These are phyloP conservation scores for Scaptomyza caliginosa DNA, from an alignment of 2,888 invertebrate genomes.

Conservation along the genomic window DNA sequence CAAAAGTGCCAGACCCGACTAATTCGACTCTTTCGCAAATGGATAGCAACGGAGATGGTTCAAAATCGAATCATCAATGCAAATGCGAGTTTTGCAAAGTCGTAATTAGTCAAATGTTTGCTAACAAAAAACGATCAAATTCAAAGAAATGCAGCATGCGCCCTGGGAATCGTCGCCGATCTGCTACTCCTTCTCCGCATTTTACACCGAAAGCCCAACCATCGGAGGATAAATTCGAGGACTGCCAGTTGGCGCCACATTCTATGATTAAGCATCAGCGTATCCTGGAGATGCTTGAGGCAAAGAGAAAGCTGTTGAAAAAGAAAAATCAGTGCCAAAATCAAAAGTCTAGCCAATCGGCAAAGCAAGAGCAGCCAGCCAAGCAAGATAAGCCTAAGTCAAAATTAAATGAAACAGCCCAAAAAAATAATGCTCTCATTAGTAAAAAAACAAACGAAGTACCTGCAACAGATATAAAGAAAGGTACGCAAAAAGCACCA, in stretches of 20 bases:
- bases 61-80: constrained; percentile 2
- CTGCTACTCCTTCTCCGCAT: background rate
- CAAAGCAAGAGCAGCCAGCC: background rate
- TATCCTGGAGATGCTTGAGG: constrained; percentile 10
- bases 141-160: constrained; percentile 19
- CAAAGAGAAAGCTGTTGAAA: constrained; percentile 14
- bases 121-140: constrained; percentile 8
- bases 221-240: background rate
- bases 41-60: constrained; percentile 6
- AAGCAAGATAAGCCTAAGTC: background rate
- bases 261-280: background rate
- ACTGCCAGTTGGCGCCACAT: background rate
- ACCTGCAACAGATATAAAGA: background rate
- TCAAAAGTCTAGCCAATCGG: background rate
- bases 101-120: constrained; percentile 25
- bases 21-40: background rate
- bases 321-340: constrained; percentile 10
- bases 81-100: constrained; percentile 44
- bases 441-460: background rate
- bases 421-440: too few relatives aligned
- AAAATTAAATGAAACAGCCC: background rate
- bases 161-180: background rate
- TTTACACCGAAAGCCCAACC: background rate
- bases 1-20: background rate
- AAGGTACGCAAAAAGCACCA: background rate